These are phyloP conservation scores for Dryomyza anilis DNA, from an alignment of 2,888 invertebrate species.

Conservation along the genomic window DNA sequence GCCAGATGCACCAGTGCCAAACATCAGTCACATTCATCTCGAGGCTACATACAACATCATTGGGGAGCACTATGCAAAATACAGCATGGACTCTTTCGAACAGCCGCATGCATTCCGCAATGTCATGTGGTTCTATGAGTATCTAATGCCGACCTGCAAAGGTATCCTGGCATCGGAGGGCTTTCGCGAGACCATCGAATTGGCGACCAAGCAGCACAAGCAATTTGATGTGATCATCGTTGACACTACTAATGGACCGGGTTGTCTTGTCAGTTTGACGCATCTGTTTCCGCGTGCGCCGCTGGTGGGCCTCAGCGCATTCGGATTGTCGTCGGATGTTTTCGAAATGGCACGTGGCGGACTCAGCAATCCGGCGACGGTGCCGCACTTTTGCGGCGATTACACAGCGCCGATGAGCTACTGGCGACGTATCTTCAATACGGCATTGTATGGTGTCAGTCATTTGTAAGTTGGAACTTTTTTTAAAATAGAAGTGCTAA, in stretches of 20 bases:
- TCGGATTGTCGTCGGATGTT: background rate
- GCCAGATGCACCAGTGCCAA: conserved; percentile 29
- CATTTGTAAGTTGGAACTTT: background rate
- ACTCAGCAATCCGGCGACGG: conserved; percentile 27
- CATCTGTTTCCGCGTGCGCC: conserved; percentile 52
- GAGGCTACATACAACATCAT: conserved; percentile 39
- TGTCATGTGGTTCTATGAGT: background rate
- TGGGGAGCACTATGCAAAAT: no score
- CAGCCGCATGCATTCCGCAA: no score
- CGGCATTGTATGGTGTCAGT: background rate
- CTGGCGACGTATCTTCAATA: conserved; percentile 39
- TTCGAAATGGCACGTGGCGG: conserved; percentile 2
- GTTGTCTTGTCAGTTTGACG: conserved; percentile 48
- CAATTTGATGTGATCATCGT: conserved; percentile 50
- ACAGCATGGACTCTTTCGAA: no score
- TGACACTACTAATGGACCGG: conserved; percentile 46
- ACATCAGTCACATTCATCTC: conserved; percentile 45
- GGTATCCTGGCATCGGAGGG: conserved; percentile 38
- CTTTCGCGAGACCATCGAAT: conserved; percentile 22
- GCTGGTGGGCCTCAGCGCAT: conserved; percentile 41
- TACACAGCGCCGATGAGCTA: conserved; percentile 37
- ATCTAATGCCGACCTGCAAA: conserved; percentile 20
- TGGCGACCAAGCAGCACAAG: background rate
- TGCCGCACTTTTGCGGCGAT: conserved; percentile 39
- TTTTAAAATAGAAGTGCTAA: no score